Evolutionary conservation across 2,797 vertebrate species (phyloP).

Genomic region (Malurus leucopterus): DNA sequence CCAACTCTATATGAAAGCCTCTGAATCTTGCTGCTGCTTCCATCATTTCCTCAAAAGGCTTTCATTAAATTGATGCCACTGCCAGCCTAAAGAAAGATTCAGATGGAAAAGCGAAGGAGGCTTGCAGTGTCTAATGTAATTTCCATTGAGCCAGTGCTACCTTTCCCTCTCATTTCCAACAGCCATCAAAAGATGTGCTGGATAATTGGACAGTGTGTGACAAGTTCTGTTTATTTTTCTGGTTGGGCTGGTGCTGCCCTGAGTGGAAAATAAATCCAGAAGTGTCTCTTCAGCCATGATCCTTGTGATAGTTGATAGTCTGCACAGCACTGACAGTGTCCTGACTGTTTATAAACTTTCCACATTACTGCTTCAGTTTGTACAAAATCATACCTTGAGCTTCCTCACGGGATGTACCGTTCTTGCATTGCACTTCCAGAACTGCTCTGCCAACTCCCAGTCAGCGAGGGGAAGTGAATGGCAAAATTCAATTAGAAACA

Average conservation of each 20-base stretch:
- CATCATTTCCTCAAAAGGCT: conserved; percentile 16
- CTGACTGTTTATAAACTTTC: not conserved
- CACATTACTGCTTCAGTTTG: not conserved
- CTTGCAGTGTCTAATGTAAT: not conserved
- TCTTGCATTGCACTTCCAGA: not conserved
- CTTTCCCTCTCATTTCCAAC: not conserved
- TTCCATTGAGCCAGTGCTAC: conserved; percentile 2
- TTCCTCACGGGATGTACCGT: not conserved
- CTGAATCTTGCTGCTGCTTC: conserved; percentile 26
- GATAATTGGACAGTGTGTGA: not conserved
- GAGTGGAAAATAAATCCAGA: not conserved
- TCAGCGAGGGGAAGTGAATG: not conserved
- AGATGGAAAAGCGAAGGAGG: not conserved
- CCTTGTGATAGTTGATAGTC: not conserved
- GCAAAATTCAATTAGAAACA: not conserved
- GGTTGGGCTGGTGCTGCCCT: not conserved
- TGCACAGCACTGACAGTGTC: not conserved
- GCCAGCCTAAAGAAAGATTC: conserved; percentile 16
- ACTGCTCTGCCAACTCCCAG: not conserved
- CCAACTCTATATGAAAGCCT: not conserved
- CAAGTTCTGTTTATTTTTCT: not conserved
- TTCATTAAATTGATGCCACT: conserved; percentile 15
- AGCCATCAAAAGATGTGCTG: not conserved
- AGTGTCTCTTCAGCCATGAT: not conserved
- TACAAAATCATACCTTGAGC: conserved; percentile 35